Evolutionary conservation across 2,113 vertebrate genomes (phyloP).

Genomic region (Propithecus coquereli): DNA sequence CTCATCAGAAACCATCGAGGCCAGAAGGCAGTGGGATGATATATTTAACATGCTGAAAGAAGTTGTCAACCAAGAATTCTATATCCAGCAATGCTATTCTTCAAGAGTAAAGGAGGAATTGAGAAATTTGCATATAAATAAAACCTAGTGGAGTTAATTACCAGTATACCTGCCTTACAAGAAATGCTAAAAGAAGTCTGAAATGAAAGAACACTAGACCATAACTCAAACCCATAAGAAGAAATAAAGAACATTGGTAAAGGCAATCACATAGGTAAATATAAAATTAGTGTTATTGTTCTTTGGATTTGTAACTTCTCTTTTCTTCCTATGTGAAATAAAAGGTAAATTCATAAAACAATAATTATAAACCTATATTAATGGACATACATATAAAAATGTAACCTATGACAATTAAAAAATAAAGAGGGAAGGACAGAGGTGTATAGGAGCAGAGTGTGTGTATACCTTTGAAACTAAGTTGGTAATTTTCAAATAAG

Average conservation of each 20-base stretch:
- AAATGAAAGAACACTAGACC: background rate
- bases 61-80: background rate
- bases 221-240: background rate
- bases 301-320: background rate
- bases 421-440: background rate
- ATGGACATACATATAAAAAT: background rate
- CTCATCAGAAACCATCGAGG: background rate
- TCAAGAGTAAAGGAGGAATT: background rate
- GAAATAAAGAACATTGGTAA: background rate
- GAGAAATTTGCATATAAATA: background rate
- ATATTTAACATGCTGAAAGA: background rate
- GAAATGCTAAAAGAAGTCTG: background rate
- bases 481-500: background rate
- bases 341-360: background rate
- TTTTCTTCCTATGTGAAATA: background rate
- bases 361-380: background rate
- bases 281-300: background rate
- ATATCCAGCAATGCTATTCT: background rate
- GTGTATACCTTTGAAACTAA: background rate
- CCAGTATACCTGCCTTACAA: background rate
- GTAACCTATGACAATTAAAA: background rate
- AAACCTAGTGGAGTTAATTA: background rate
- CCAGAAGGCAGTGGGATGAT: background rate
- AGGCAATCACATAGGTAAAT: background rate
- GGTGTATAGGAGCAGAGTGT: background rate